Conservation (phyloP, 2,113 vertebrate species). For the Sebastes fasciatus region DNA sequence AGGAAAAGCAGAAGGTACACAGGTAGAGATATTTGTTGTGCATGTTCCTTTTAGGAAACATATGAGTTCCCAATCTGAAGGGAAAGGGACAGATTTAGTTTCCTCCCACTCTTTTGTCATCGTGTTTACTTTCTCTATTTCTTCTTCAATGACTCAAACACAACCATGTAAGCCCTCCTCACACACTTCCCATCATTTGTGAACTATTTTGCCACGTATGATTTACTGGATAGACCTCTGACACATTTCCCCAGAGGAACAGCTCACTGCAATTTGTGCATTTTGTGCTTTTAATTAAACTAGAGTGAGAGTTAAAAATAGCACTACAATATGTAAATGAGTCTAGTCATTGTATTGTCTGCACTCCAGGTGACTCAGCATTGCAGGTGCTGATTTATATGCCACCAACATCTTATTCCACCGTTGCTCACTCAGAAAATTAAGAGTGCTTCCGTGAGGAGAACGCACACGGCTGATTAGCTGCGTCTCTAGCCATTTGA, state of each 20-base stretch:
- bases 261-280: not conserved
- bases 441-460: conserved; percentile 17
- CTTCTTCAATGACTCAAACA: not conserved
- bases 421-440: conserved; percentile 51
- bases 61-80: not conserved
- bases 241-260: not conserved
- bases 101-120: not conserved
- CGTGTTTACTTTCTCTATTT: not conserved
- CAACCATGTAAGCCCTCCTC: not conserved
- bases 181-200: not conserved
- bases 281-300: conserved; percentile 5
- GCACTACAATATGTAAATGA: not conserved
- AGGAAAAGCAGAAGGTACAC: conserved; percentile 41
- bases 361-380: conserved; percentile 40
- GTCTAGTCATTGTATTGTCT: conserved; percentile 19
- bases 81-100: conserved; percentile 5
- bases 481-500: not conserved
- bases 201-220: not conserved
- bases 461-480: conserved; percentile 50
- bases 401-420: conserved; percentile 32
- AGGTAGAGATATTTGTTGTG: conserved; percentile 10
- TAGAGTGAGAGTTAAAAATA: conserved; percentile 16
- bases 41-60: conserved; percentile 2
- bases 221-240: not conserved
- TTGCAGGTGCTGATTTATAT: conserved; percentile 47